phyloP scores from a whole-genome alignment of 2,797 vertebrate genomes.

The Tangara arthus region DNA sequence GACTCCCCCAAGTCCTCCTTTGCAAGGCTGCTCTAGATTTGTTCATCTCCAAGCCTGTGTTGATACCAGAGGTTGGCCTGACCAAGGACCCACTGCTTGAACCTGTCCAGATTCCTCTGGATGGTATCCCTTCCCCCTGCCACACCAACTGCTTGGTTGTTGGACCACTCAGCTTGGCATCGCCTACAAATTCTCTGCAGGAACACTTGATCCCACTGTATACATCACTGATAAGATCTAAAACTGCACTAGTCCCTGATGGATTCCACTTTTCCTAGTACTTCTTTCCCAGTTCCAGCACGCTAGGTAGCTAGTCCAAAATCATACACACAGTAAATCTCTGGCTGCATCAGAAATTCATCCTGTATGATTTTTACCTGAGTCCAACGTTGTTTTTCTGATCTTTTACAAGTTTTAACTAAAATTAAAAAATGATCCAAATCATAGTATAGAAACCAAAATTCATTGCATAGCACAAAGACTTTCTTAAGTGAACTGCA shows the following conservation, averaged over 20 bases:
- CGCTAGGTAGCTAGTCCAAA: background rate
- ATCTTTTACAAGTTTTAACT: background rate
- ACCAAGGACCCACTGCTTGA: background rate
- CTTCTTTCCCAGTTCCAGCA: background rate
- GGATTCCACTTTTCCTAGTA: background rate
- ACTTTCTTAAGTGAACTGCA: background rate
- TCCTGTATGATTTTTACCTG: background rate
- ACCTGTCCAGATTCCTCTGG: background rate
- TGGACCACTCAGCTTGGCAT: background rate
- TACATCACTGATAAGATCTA: accelerated
- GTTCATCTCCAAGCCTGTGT: background rate
- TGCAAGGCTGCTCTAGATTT: background rate
- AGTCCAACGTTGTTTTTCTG: background rate
- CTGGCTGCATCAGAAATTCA: background rate
- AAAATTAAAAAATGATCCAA: background rate
- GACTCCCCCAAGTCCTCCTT: background rate
- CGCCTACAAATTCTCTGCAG: background rate
- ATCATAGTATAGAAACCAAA: background rate
- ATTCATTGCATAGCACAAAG: background rate
- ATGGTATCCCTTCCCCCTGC: background rate
- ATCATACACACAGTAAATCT: background rate
- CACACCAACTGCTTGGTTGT: background rate
- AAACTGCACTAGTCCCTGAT: background rate
- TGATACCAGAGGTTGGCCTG: background rate
- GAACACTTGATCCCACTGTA: background rate